Evolutionary conservation across 1,140 invertebrate species (phyloP).

Genomic region (Brachionus sp.): DNA sequence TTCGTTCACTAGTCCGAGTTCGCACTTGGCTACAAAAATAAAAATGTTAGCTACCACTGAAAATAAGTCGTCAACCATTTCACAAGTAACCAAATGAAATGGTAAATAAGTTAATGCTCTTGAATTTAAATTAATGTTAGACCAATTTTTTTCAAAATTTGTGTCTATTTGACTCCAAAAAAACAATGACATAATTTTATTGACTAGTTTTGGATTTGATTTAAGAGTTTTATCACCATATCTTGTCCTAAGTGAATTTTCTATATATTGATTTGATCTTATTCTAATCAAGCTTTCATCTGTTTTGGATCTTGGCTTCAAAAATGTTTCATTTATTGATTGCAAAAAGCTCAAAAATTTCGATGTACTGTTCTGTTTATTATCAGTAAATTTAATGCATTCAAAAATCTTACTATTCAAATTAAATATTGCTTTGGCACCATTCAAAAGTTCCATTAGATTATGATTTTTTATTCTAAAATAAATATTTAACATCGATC

Average conservation of each 20-base stretch:
- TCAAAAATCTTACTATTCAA: not conserved
- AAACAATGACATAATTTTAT: constrained; percentile 27
- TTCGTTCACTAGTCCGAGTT: constrained; percentile 50
- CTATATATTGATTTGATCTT: not conserved
- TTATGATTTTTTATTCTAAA: not conserved
- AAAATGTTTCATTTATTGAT: constrained; percentile 13
- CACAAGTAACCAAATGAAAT: constrained; percentile 45
- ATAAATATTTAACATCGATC: not conserved
- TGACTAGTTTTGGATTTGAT: not conserved
- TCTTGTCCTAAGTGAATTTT: not conserved
- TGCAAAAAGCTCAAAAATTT: constrained; percentile 43
- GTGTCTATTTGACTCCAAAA: constrained; percentile 1
- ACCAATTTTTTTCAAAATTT: not conserved
- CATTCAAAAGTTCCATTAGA: not conserved
- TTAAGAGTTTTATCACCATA: not conserved
- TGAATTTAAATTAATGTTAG: not conserved
- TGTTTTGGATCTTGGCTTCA: constrained; percentile 11
- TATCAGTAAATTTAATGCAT: not conserved
- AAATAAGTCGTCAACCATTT: constrained; percentile 49
- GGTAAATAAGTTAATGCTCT: constrained; percentile 1
- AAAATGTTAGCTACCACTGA: constrained; percentile 51
- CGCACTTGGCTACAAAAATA: constrained; percentile 53
- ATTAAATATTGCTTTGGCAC: not conserved
- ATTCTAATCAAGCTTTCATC: constrained; percentile 4
- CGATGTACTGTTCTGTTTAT: not conserved